Base-by-base conservation (phyloP, 2,113 vertebrate species). In the Hippotragus niger region DNA sequence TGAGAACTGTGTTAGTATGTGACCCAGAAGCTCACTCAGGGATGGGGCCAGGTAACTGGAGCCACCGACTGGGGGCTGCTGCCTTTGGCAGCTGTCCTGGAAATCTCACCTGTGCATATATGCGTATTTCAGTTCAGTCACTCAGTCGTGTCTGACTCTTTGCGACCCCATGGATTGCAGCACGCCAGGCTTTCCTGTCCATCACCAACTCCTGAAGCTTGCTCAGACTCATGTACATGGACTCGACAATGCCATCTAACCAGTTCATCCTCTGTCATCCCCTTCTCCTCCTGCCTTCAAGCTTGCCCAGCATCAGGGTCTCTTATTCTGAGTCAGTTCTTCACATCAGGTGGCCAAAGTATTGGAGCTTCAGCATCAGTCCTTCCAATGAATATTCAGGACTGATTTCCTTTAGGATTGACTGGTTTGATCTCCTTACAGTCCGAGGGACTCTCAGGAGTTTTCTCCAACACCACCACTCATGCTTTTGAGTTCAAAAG, bases 91-190 rank as follows among this genome's bases (percentile, higher is more conserved):
- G 40, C 36, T 50, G 36, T 60, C 29, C 36, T 89, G 45, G 60
- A 78, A 95, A 45, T 43, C 50, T 60, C 84, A 45, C 47, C 43
- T 40, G 11, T 17, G 23, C 3, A 17, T 6, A 23, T 19, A 52
- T 27, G n/a, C 21, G 12, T 74, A 23, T 71, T 71, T 71, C n/a
- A 40, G 19, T 74, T 40, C n/a, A 40, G n/a, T 71, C 1, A 19
- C 64, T 67, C 67, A 71, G 67, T 40, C 19, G 0, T 40, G 10
- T 71, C n/a, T 1, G n/a, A 23, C 10, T 74, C n/a, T 71, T 71
- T 74, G n/a, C 0, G 2, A 74, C 67, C n/a, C 67, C 3, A 3
- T 40, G n/a, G 67, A 40, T 3, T 74, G 67, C 19, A 74, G 67
- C n/a, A 40, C 0, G 0, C 10, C 10, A 74, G 67, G 67, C n/a